Evolutionary conservation across 92 coral and sea anemone genomes (phyloP), one percentile per base, ranked within the genome.

Genomic region (Palythoa caribaeorum): DNA sequence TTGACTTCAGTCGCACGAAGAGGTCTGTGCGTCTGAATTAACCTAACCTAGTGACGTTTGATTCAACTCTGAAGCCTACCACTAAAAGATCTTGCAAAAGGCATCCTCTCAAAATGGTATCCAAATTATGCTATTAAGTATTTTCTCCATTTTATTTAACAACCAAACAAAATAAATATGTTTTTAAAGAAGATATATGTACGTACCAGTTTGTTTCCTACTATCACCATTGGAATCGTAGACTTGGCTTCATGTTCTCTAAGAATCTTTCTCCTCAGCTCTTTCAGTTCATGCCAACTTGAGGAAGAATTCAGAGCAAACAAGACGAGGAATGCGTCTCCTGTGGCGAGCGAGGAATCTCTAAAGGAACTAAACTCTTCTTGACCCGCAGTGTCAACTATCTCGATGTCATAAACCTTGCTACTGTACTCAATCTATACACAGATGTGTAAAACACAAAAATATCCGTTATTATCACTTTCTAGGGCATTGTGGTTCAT

Each of bases 311-410:
- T 97, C 21, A 97, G 92, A 44, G 99, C 99, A 91, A 97, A 97
- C 83, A 97, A 84, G 19, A 95, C 96, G 11, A 97, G 91, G 84
- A 97, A 97, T 1, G 99, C 99, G 83, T 97, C 99, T n/a, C 99
- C 99, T 3, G 99, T 94, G 15, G 99, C 97, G 10, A 97, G 95
- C 0, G 99, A 97, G 10, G 99, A 97, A 71, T 97, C 99, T 50
- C 99, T 95, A 81, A 97, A 97, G 14, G 99, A 97, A 37, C 97
- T 95, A 87, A 92, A 97, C 90, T 97, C 99, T 79, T 97, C 99
- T 89, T 97, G 99, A 1, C 99, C 99, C 0, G 99, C 99, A 14
- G 99, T 97, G 83, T 97, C 99, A 1, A 97, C 98, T 89, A 97
- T 95, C 89, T 97, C 99, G 68, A 97, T 96, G 72, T 97, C 96